phyloP scores from a whole-genome alignment of 2,113 vertebrate genomes.

The Cathartes aura region DNA sequence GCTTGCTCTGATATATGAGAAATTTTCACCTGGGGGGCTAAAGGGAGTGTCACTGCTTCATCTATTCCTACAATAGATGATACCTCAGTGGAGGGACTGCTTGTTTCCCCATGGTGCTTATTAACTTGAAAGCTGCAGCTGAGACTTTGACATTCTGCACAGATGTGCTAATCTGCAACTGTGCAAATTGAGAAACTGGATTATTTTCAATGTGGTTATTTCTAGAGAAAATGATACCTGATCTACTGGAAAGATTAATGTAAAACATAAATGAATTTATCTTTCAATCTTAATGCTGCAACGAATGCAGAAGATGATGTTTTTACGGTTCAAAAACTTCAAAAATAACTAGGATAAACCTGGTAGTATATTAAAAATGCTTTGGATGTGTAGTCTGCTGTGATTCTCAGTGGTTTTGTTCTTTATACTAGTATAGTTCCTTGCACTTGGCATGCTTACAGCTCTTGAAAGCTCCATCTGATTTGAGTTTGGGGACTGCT shows the following conservation, averaged over 20 bases:
- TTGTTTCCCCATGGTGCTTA: slow-evolving; percentile 47
- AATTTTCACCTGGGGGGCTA: not conserved
- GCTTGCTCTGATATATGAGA: not conserved
- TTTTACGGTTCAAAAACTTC: not conserved
- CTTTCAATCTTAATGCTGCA: not conserved
- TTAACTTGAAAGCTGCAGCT: slow-evolving; percentile 57
- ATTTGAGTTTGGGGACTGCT: not conserved
- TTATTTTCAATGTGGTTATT: slow-evolving; percentile 14
- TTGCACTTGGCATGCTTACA: not conserved
- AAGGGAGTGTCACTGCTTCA: not conserved
- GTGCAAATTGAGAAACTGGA: not conserved
- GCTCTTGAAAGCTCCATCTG: not conserved
- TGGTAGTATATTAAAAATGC: not conserved
- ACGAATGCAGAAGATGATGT: not conserved
- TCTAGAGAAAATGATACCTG: not conserved
- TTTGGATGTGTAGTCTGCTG: not conserved
- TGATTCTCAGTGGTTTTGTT: not conserved
- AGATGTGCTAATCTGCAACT: slow-evolving; percentile 37
- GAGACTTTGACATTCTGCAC: slow-evolving; percentile 18
- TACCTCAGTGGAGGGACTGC: not conserved
- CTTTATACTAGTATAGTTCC: not conserved
- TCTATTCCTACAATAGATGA: not conserved
- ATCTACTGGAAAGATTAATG: slow-evolving; percentile 16
- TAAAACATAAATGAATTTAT: not conserved
- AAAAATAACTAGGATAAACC: not conserved